Conservation (phyloP, 2,888 invertebrate species). For the Scaptomyza flava region DNA sequence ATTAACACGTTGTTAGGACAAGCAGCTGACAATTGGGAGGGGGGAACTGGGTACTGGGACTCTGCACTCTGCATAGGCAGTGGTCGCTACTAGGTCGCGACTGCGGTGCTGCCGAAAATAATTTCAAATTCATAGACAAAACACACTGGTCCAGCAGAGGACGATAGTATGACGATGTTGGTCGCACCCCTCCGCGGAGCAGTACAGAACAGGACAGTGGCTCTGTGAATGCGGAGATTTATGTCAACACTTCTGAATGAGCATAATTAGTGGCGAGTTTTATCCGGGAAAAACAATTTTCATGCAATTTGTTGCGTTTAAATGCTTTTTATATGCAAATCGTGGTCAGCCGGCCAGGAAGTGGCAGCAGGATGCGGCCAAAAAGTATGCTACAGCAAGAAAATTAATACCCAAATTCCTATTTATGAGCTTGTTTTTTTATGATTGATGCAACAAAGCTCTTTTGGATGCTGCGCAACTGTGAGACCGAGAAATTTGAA, state of each 20-base stretch:
- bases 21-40: slow-evolving; percentile 56
- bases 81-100: slow-evolving; percentile 21
- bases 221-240: slow-evolving; percentile 68
- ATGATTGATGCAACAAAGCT: slow-evolving; percentile 72
- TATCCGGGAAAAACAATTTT: slow-evolving; percentile 68
- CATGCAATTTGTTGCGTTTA: slow-evolving; percentile 75
- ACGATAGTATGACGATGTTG: slow-evolving; percentile 3
- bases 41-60: slow-evolving; percentile 7
- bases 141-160: slow-evolving; percentile 60
- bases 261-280: slow-evolving; percentile 79
- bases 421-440: slow-evolving; percentile 65
- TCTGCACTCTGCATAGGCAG: slow-evolving; percentile 23
- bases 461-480: slow-evolving; percentile 44
- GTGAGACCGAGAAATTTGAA: slow-evolving; percentile 71
- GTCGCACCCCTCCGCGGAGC: slow-evolving; percentile 43
- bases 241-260: slow-evolving; percentile 76
- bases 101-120: slow-evolving; percentile 60
- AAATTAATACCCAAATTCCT: slow-evolving; percentile 49
- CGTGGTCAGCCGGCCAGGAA: slow-evolving; percentile 62
- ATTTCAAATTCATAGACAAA: slow-evolving; percentile 75
- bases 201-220: not conserved
- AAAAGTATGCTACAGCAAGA: slow-evolving; percentile 36
- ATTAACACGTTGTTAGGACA: slow-evolving; percentile 79
- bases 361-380: slow-evolving; percentile 35
- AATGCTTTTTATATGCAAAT: slow-evolving; percentile 82